Evolutionary conservation across 2,113 vertebrate genomes (phyloP).

Genomic region (Tragulus kanchil): DNA sequence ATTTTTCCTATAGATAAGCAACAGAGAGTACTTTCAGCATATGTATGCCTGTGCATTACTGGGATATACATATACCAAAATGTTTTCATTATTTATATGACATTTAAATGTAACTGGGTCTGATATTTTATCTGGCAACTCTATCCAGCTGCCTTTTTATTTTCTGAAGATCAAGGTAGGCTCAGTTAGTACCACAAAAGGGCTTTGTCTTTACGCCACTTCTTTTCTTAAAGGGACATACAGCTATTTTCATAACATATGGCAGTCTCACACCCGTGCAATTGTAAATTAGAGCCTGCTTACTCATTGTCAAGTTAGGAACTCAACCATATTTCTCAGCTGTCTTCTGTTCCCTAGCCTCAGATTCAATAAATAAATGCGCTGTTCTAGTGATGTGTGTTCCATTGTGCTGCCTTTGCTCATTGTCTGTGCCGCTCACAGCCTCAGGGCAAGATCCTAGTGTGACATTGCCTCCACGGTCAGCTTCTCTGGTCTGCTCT

Average conservation of each 20-base stretch:
- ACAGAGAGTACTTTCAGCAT: neutral
- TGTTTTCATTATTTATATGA: neutral
- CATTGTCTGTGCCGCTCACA: neutral
- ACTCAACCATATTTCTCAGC: constrained; percentile 24
- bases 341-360: neutral
- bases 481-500: neutral
- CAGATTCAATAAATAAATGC: neutral
- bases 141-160: neutral
- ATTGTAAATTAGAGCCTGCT: constrained; percentile 6
- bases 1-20: constrained; percentile 1
- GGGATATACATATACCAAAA: neutral
- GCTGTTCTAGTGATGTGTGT: neutral
- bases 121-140: neutral
- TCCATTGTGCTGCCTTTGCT: neutral
- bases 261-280: neutral
- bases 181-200: neutral
- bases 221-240: constrained; percentile 44
- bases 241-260: neutral
- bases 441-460: neutral
- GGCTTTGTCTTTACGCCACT: neutral
- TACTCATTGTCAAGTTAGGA: constrained; percentile 47
- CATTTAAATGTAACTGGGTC: neutral
- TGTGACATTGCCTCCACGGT: accelerated
- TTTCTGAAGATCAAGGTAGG: neutral
- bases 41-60: neutral